Conservation (phyloP, 2,113 vertebrate species). For the Opisthocomus hoazin region DNA sequence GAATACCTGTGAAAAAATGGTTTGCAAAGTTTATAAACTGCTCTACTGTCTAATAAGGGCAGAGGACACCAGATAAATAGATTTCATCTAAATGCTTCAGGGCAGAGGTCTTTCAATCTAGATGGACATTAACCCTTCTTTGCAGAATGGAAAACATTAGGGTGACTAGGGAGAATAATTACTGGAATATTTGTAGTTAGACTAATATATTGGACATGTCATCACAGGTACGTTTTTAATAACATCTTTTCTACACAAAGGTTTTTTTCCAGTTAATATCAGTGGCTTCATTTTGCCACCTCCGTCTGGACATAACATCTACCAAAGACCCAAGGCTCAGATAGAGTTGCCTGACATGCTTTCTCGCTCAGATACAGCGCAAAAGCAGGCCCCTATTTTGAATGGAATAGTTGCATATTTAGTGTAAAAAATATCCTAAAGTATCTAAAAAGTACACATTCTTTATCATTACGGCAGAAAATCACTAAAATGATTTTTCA, state of each 20-base stretch:
- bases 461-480: background rate
- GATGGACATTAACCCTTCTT: background rate
- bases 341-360: background rate
- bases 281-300: background rate
- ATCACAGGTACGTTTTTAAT: background rate
- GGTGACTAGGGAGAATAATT: background rate
- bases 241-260: background rate
- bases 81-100: background rate
- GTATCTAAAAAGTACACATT: background rate
- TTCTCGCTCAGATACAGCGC: background rate
- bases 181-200: background rate
- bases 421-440: background rate
- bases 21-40: background rate
- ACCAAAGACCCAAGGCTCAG: background rate
- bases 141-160: background rate
- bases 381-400: background rate
- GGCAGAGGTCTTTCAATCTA: background rate
- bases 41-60: background rate
- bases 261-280: background rate
- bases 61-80: background rate
- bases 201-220: background rate
- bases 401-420: background rate
- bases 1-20: background rate
- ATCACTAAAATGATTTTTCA: background rate
- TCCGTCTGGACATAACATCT: background rate